phyloP scores from a whole-genome alignment of 2,797 vertebrate genomes.

The Onychomys torridus region DNA sequence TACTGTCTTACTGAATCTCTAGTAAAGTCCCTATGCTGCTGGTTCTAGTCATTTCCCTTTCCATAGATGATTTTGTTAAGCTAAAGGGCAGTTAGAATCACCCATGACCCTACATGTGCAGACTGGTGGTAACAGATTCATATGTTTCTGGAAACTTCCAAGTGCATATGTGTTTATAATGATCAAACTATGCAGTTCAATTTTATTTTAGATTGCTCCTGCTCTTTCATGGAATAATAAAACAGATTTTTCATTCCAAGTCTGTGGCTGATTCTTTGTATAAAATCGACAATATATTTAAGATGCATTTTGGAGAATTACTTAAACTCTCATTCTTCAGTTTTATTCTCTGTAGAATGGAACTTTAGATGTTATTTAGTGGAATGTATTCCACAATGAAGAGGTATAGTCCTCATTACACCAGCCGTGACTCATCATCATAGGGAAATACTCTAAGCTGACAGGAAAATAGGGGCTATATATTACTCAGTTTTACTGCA shows the following conservation, averaged over 20 bases:
- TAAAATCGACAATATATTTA: background rate
- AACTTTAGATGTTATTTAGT: background rate
- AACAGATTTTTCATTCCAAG: background rate
- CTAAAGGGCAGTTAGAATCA: background rate
- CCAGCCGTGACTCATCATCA: background rate
- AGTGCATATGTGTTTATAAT: slow-evolving; percentile 10
- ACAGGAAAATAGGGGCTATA: background rate
- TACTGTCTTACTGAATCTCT: background rate
- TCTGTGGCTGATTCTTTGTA: background rate
- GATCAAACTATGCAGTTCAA: background rate
- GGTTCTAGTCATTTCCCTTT: background rate
- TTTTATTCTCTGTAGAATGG: slow-evolving; percentile 3
- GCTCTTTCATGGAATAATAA: slow-evolving; percentile 13
- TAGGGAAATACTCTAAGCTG: background rate
- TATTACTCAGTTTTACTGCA: background rate
- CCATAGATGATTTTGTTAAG: background rate
- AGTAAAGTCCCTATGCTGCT: background rate
- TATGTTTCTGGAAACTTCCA: slow-evolving; percentile 1
- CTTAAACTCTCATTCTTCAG: background rate
- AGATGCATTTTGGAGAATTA: background rate
- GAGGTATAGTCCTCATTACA: background rate
- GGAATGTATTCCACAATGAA: background rate
- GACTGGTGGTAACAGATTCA: background rate
- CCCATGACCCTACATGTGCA: background rate
- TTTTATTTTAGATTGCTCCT: slow-evolving; percentile 2